phyloP scores from a whole-genome alignment of 2,888 invertebrate genomes.

The Platypus cylindrus region DNA sequence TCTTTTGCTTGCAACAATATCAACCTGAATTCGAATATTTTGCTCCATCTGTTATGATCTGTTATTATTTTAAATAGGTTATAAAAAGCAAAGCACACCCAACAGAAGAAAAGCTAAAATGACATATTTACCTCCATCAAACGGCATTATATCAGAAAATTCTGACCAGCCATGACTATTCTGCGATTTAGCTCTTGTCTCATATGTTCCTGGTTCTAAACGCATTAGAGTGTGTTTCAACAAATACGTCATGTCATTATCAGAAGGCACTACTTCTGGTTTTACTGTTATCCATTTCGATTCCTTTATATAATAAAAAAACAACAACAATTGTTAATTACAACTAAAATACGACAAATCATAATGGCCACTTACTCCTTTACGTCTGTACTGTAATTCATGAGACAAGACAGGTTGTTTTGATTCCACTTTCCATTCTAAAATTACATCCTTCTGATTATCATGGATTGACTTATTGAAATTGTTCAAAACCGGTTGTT shows the following conservation, averaged over 20 bases:
- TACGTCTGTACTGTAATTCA: slow-evolving; percentile 36
- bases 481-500: slow-evolving; percentile 22
- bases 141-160: slow-evolving; percentile 28
- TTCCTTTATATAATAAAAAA: slow-evolving; percentile 29
- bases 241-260: slow-evolving; percentile 29
- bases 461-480: slow-evolving; percentile 20
- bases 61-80: no score
- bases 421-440: slow-evolving; percentile 39
- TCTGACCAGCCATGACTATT: slow-evolving; percentile 39
- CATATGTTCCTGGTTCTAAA: slow-evolving; percentile 34
- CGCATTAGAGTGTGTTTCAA: slow-evolving; percentile 32
- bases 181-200: slow-evolving; percentile 32
- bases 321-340: background rate
- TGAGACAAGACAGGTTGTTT: slow-evolving; percentile 34
- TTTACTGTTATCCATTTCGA: slow-evolving; percentile 27
- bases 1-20: no score
- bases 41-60: no score
- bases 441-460: slow-evolving; percentile 25
- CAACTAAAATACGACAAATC: slow-evolving; percentile 1
- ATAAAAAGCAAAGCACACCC: background rate
- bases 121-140: slow-evolving; percentile 31
- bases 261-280: slow-evolving; percentile 24
- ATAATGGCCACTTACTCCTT: slow-evolving; percentile 28
- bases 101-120: background rate
- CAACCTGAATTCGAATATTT: no score